These are phyloP conservation scores for Eulemur rufifrons DNA, from an alignment of 2,113 vertebrate species.

Conservation along the genomic window DNA sequence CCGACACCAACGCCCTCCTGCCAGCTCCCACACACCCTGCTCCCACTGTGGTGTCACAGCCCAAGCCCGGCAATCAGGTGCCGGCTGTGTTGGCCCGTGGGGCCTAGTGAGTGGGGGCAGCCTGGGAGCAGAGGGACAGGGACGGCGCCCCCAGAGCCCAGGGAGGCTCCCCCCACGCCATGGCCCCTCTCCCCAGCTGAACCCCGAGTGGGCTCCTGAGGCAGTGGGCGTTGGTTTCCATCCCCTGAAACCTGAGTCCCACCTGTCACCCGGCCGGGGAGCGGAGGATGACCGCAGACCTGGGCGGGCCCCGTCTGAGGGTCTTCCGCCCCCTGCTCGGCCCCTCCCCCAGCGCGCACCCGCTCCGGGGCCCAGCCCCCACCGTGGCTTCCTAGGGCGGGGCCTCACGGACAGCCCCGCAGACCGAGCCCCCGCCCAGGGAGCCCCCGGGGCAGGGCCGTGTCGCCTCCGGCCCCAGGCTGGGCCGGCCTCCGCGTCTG, in stretches of 20 bases:
- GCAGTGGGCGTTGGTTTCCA: not conserved
- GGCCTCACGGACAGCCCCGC: not conserved
- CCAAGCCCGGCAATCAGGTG: not conserved
- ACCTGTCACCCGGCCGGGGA: not conserved
- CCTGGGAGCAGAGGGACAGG: not conserved
- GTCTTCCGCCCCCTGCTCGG: not conserved
- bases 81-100: not conserved
- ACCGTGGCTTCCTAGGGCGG: not conserved
- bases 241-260: not conserved
- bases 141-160: not conserved
- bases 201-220: not conserved
- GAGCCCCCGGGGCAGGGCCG: not conserved
- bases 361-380: not conserved
- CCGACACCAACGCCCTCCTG: not conserved
- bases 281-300: not conserved
- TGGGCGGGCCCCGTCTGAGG: not conserved
- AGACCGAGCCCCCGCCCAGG: not conserved
- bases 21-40: not conserved
- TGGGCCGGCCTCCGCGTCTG: constrained; percentile 19
- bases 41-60: too few species aligned
- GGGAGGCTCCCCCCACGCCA: not conserved
- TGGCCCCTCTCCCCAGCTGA: not conserved
- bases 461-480: not conserved
- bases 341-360: not conserved
- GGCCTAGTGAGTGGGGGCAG: not conserved